Evolutionary conservation across 2,113 vertebrate genomes (phyloP).

Genomic region (Tachycineta bicolor): DNA sequence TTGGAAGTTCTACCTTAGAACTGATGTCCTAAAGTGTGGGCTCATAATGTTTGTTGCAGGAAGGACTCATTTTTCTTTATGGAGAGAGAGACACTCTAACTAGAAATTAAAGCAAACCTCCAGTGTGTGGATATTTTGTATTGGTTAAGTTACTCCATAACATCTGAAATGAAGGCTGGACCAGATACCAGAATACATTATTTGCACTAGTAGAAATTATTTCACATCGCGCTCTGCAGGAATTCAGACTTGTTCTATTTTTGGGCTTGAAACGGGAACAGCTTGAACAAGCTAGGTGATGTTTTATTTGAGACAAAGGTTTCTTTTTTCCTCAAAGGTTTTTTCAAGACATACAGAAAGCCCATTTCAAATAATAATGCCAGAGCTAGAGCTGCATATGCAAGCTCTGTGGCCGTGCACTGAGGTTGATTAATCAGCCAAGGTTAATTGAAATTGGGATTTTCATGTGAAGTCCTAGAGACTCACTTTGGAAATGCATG

Average conservation of each 20-base stretch:
- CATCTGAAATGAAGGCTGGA: background rate
- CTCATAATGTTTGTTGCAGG: background rate
- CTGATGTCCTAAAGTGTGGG: background rate
- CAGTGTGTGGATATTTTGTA: background rate
- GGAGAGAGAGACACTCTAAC: background rate
- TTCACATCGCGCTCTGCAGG: background rate
- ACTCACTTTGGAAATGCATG: background rate
- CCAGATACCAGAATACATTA: background rate
- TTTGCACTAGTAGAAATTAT: slow-evolving; percentile 25
- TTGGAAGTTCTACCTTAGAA: background rate
- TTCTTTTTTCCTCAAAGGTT: slow-evolving; percentile 30
- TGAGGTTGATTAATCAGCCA: slow-evolving; percentile 21
- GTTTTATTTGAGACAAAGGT: slow-evolving; percentile 40
- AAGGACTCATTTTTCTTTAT: background rate
- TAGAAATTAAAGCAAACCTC: background rate
- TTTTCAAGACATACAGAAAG: background rate
- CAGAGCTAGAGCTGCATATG: background rate
- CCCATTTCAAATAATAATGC: background rate
- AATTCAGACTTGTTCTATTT: slow-evolving; percentile 24
- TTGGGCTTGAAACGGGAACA: background rate
- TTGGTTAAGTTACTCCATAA: background rate
- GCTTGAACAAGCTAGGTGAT: background rate
- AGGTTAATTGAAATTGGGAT: slow-evolving; percentile 7
- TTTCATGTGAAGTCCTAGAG: slow-evolving; percentile 1
- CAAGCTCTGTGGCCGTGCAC: background rate